These are phyloP conservation scores for Morinoia aosen DNA, from an alignment of 2,888 invertebrate genomes.

Conservation along the genomic window DNA sequence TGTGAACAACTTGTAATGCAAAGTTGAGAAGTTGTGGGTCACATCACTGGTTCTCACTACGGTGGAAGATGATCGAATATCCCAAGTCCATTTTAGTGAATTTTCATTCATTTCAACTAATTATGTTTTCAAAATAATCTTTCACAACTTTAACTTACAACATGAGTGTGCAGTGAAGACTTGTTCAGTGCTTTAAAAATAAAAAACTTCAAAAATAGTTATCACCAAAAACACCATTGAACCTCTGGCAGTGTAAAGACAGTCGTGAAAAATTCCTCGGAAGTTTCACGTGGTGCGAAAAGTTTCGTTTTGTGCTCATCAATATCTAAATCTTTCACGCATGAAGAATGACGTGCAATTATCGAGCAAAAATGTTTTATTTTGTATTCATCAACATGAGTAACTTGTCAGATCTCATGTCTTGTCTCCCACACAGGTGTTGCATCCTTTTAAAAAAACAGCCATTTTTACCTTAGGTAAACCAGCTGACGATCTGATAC, in stretches of 20 bases:
- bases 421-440: background rate
- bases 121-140: background rate
- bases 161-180: background rate
- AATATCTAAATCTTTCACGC: background rate
- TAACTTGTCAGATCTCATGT: too few relatives aligned
- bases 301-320: background rate
- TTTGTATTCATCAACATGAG: background rate
- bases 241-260: too few relatives aligned
- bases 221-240: too few relatives aligned
- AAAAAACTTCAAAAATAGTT: background rate
- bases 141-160: background rate
- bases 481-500: background rate
- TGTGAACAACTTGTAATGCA: too few relatives aligned
- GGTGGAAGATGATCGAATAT: too few relatives aligned
- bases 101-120: too few relatives aligned
- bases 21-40: too few relatives aligned
- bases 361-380: background rate
- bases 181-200: background rate
- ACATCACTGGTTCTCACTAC: background rate
- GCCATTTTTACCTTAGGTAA: too few relatives aligned
- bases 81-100: too few relatives aligned
- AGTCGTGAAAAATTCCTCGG: background rate
- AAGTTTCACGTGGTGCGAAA: background rate
- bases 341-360: background rate
- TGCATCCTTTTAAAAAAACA: background rate